A percentile compares a stretch with the other conserved stretches of the same genome.
Evolutionary conservation across 2,888 invertebrate genomes (phyloP).

Genomic region (Andrena trimmerana): DNA sequence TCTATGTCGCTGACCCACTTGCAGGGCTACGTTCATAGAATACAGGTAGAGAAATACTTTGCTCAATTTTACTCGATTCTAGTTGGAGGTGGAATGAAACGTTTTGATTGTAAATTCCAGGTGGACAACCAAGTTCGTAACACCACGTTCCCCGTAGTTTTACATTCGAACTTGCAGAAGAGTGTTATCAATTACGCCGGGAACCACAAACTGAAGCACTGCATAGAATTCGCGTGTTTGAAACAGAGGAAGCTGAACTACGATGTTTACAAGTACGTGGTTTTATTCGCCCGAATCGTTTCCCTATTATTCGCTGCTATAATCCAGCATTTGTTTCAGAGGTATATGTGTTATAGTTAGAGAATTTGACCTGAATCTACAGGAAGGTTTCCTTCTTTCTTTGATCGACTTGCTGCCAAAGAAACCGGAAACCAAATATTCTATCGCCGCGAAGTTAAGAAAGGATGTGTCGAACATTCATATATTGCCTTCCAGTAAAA

Average conservation of each 20-base stretch:
- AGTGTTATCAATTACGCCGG: conserved; percentile 74
- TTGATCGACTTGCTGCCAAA: conserved; percentile 76
- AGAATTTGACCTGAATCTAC: conserved; percentile 79
- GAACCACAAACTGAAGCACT: conserved; percentile 78
- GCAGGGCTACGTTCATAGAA: conserved; percentile 89
- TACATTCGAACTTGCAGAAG: conserved; percentile 87
- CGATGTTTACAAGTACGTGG: conserved; percentile 77
- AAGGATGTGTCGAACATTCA: conserved; percentile 79
- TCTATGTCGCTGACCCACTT: conserved; percentile 89
- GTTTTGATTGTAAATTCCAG: conserved; percentile 85
- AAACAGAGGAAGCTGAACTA: conserved; percentile 78
- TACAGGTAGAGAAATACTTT: conserved; percentile 85
- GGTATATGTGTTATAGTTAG: conserved; percentile 77
- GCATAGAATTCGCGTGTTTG: conserved; percentile 78
- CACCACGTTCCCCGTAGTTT: conserved; percentile 89
- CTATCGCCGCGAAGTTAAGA: conserved; percentile 79
- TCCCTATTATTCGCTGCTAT: background rate
- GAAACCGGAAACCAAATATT: conserved; percentile 77
- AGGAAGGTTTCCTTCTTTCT: conserved; percentile 79
- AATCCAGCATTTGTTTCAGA: conserved; percentile 61
- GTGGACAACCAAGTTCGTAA: conserved; percentile 92
- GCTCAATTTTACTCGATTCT: background rate
- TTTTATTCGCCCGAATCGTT: background rate
- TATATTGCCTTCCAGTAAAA: conserved; percentile 54
- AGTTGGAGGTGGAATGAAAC: background rate